Evolutionary conservation across 2,113 vertebrate species (phyloP).

Genomic region (Phyllostomus hastatus): DNA sequence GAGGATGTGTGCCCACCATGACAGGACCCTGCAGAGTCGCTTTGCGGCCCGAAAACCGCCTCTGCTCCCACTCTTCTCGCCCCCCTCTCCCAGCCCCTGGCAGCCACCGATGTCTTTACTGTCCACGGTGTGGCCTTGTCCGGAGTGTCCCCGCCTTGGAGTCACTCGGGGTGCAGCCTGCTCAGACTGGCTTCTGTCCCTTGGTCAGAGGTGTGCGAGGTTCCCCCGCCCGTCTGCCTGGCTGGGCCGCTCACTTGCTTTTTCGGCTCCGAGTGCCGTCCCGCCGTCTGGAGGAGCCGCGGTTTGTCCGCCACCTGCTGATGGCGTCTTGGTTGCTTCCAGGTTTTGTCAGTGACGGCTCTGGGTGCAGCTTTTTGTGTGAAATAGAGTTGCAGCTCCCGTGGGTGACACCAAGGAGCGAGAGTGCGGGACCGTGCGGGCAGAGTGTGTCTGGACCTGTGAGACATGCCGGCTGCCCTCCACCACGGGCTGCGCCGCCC

Average conservation of each 20-base stretch:
- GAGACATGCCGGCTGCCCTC: not conserved
- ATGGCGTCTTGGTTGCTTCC: not conserved
- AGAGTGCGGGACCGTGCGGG: rapidly evolving
- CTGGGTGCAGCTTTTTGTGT: not conserved
- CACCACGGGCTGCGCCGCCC: rapidly evolving
- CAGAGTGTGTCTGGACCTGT: not conserved
- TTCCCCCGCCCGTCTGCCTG: rapidly evolving
- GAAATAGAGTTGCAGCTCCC: rapidly evolving
- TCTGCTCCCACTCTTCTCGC: rapidly evolving
- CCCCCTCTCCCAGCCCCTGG: not conserved
- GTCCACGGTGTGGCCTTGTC: not conserved
- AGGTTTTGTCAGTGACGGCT: rapidly evolving
- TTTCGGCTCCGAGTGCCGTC: rapidly evolving
- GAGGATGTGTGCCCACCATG: rapidly evolving
- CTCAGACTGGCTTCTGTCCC: not conserved
- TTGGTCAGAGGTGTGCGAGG: rapidly evolving
- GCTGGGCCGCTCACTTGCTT: rapidly evolving
- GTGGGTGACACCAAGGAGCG: rapidly evolving
- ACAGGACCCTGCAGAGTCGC: rapidly evolving
- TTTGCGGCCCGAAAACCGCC: not conserved
- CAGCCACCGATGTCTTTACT: rapidly evolving
- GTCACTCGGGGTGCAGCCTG: rapidly evolving
- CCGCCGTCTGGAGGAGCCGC: rapidly evolving
- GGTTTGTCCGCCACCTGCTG: rapidly evolving
- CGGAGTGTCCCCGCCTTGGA: not conserved